Evolutionary conservation across 2,888 invertebrate genomes (phyloP).

Genomic region (Oasisia sp.): DNA sequence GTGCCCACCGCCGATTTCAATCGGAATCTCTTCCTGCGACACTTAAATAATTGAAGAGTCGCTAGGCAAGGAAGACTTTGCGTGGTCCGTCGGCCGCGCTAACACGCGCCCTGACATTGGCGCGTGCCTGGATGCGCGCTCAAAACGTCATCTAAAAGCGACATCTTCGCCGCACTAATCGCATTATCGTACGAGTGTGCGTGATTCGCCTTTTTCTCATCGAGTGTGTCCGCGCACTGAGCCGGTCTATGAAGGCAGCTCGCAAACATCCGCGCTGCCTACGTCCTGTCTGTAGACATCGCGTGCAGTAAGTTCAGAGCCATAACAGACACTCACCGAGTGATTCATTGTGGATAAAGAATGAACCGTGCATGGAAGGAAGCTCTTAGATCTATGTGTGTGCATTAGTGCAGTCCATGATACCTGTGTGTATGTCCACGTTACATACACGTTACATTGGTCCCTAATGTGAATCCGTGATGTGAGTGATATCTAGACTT

Average conservation of each 20-base stretch:
- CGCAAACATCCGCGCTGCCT: no score
- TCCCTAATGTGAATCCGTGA: background rate
- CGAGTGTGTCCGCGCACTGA: background rate
- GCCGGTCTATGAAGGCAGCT: no score
- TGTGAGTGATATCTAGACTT: background rate
- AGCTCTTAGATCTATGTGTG: no score
- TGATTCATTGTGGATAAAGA: no score
- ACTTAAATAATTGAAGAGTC: conserved; percentile 12
- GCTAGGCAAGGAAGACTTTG: background rate
- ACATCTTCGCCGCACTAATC: background rate
- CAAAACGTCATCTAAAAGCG: background rate
- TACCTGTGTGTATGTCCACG: no score
- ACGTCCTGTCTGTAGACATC: no score
- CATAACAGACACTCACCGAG: no score
- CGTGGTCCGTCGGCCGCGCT: background rate
- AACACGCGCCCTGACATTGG: background rate
- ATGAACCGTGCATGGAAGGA: no score
- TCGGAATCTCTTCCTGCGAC: background rate
- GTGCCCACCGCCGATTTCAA: background rate
- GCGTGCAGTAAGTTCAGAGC: no score
- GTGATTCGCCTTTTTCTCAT: background rate
- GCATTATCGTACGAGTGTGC: background rate
- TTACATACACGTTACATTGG: background rate
- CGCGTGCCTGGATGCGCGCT: background rate
- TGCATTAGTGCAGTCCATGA: no score